A percentile compares a stretch with the other conserved stretches of the same genome.
phyloP scores from a whole-genome alignment of 2,113 vertebrate species.

The Dromas ardeola region DNA sequence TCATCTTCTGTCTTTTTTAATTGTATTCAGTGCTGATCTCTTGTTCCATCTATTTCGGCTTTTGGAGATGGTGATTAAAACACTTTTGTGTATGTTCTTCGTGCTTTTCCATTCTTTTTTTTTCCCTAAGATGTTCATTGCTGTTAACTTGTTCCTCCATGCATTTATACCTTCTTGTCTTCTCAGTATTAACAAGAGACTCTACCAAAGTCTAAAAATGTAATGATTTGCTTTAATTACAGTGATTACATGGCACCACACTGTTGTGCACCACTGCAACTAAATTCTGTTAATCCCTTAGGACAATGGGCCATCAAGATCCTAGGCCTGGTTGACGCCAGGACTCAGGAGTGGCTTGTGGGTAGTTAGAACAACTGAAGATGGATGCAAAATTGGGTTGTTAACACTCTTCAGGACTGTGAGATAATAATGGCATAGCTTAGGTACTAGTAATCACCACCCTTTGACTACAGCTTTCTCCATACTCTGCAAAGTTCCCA shows the following conservation, averaged over 20 bases:
- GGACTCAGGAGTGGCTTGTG: neutral
- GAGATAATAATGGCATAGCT: neutral
- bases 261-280: neutral
- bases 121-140: neutral
- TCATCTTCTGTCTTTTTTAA: neutral
- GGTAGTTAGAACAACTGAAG: neutral
- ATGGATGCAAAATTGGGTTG: neutral
- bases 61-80: neutral
- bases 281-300: neutral
- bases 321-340: neutral
- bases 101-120: neutral
- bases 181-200: neutral
- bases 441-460: neutral
- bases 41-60: neutral
- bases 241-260: neutral
- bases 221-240: neutral
- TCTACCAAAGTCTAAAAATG: neutral
- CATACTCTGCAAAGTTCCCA: neutral
- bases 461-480: neutral
- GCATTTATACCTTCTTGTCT: neutral
- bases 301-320: fast-evolving
- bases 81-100: neutral
- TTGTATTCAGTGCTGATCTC: neutral
- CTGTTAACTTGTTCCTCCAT: neutral
- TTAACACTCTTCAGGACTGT: neutral